Base-by-base conservation (phyloP, 2,888 invertebrate species). In the Mythimna loreyi region DNA sequence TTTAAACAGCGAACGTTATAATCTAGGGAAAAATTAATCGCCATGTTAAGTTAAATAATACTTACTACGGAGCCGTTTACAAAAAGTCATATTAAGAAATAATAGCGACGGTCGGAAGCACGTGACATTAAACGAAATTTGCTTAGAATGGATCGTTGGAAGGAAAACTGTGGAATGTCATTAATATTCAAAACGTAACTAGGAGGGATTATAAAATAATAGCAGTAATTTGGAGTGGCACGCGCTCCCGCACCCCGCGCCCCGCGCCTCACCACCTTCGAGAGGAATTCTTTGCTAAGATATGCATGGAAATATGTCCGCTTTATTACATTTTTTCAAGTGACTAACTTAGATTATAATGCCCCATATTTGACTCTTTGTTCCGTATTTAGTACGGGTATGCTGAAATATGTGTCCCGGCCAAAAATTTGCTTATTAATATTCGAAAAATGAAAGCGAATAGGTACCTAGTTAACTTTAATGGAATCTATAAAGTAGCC, bases 141-240 rank as follows among this genome's bases (percentile, higher is more conserved):
- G 88, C 87, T 88, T 87, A 89, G 89, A 92, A 92, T 92, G 91
- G 92, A 89, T 91, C 90, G 90, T 87, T 88, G 84, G 87, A 85
- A 90, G 91, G 91, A 91, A 92, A 88, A 91, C 91, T 89, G 84
- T 86, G 94, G 95, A 95, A 96, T 96, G 93, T 93, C 91, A 95
- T 96, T 95, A 96, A 95, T 96, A 95, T 96, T 96, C 95, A 92
- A 93, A 94, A 93, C 94, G 92, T 94, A 94, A 94, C 92, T 92
- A 92, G 93, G 95, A 94, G 94, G 95, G 93, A 94, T 95, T 95
- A 95, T 94, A 95, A 95, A 96, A 95, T 95, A 94, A 95, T 96
- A 95, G 94, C 92, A 95, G 95, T 95, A 95, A 95, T 95, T 95
- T 95, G 88, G 94, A 91, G 86, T 91, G 94, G 93, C 91, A 91